Conservation (phyloP, 2,797 vertebrate species). For the Aldrovandia affinis region DNA sequence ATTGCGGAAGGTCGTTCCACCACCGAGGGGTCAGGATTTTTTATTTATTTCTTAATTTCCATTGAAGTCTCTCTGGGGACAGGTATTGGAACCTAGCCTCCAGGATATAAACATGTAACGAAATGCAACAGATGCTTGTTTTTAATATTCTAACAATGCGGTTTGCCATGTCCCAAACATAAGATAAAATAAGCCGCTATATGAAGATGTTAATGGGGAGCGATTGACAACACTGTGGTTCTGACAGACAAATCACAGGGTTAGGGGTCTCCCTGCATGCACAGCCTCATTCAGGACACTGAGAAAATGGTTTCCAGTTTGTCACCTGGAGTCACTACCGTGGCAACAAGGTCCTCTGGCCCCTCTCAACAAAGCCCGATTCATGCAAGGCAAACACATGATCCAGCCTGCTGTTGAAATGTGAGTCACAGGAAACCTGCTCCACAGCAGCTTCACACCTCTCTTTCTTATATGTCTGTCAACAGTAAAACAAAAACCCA, state of each 20-base stretch:
- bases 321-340: conserved; percentile 47
- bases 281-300: conserved; percentile 41
- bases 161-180: not conserved
- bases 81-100: not conserved
- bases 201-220: not conserved
- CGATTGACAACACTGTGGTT: not conserved
- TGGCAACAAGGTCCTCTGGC: conserved; percentile 67
- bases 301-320: conserved; percentile 42
- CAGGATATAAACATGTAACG: not conserved
- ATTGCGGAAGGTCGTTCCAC: too few relatives aligned
- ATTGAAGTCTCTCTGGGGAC: not conserved
- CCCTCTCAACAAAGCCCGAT: conserved; percentile 61
- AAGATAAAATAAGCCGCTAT: not conserved
- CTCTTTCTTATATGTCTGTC: not conserved
- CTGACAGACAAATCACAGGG: not conserved
- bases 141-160: not conserved
- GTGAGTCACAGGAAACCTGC: not conserved
- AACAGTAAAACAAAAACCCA: not conserved
- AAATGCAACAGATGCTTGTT: not conserved
- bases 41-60: too few relatives aligned
- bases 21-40: too few relatives aligned
- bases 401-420: conserved; percentile 20
- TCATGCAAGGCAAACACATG: conserved; percentile 61
- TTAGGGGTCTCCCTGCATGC: too few relatives aligned
- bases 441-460: not conserved